Evolutionary conservation across 2,113 vertebrate species (phyloP).

Genomic region (Ciconia boyciana): DNA sequence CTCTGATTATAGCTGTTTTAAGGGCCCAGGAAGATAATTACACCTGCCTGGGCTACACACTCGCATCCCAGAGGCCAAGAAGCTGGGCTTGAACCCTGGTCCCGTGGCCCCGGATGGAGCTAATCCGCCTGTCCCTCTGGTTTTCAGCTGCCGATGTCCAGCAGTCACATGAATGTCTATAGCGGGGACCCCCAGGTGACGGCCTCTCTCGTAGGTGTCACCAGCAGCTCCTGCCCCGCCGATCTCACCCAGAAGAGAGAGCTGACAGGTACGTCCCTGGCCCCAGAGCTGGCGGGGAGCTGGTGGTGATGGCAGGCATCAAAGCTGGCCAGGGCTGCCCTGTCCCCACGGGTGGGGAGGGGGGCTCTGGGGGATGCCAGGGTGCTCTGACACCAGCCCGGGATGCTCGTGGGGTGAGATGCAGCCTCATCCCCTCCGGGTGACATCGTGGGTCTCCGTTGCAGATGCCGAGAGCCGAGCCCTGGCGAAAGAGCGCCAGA

Average conservation of each 20-base stretch:
- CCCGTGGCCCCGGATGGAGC: not conserved
- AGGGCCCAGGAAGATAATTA: not conserved
- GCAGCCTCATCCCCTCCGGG: not conserved
- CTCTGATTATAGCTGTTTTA: not conserved
- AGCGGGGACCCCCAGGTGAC: constrained; percentile 87
- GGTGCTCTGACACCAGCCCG: not conserved
- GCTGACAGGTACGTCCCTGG: constrained; percentile 78
- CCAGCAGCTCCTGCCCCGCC: constrained; percentile 96
- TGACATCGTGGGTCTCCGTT: constrained; percentile 40
- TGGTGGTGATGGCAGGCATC: accelerated
- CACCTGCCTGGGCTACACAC: not conserved
- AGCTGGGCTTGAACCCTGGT: not conserved
- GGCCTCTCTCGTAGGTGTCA: constrained; percentile 86
- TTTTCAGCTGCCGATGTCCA: constrained; percentile 91
- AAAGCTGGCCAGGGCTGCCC: not conserved
- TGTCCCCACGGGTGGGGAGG: not conserved
- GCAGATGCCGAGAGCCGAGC: constrained; percentile 89
- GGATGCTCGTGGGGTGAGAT: accelerated
- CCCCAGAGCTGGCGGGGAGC: not conserved
- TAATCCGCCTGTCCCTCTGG: not conserved
- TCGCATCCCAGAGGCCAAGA: not conserved
- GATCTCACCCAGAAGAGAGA: constrained; percentile 94
- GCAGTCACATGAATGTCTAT: constrained; percentile 95
- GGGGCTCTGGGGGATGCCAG: accelerated
- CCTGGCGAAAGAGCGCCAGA: constrained; percentile 94